Conservation (phyloP, 2,113 vertebrate genomes). For the Saccopteryx bilineata region DNA sequence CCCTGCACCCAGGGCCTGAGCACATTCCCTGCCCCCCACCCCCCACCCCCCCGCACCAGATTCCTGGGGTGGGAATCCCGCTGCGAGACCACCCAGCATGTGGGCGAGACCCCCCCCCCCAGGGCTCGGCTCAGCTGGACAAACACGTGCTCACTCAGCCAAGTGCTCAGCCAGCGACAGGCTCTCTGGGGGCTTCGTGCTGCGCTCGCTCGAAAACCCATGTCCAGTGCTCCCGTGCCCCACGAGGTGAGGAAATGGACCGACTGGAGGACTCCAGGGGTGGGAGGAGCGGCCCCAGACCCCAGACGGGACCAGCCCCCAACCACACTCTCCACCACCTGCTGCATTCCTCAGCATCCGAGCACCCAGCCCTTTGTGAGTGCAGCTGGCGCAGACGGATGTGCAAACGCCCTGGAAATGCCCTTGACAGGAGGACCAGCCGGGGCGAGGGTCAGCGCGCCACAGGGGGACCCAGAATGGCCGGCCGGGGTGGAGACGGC, state of each 20-base stretch:
- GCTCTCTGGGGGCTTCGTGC: not conserved
- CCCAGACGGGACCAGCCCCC: not conserved
- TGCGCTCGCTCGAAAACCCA: not conserved
- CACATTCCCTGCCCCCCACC: not conserved
- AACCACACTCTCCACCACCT: rapidly evolving
- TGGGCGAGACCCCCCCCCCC: rapidly evolving
- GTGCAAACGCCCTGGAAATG: too few relatives aligned
- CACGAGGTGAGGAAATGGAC: not conserved
- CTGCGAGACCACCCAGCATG: not conserved
- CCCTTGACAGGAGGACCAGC: not conserved
- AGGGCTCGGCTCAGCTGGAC: not conserved
- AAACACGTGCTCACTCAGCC: not conserved
- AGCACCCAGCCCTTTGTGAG: too few relatives aligned
- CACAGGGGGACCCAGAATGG: too few relatives aligned
- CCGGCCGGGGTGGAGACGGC: too few relatives aligned
- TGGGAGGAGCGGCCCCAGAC: not conserved
- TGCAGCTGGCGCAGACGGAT: too few relatives aligned
- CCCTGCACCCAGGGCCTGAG: rapidly evolving
- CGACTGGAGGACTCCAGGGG: rapidly evolving
- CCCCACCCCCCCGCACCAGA: too few relatives aligned
- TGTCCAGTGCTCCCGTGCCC: not conserved
- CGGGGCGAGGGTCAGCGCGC: too few relatives aligned
- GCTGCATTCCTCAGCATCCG: rapidly evolving
- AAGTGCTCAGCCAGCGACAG: rapidly evolving
- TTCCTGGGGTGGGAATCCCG: too few relatives aligned